Evolutionary conservation across 1,140 invertebrate genomes (phyloP), one percentile per base, ranked within the genome.

Genomic region (Pygmarrhopalites habei): DNA sequence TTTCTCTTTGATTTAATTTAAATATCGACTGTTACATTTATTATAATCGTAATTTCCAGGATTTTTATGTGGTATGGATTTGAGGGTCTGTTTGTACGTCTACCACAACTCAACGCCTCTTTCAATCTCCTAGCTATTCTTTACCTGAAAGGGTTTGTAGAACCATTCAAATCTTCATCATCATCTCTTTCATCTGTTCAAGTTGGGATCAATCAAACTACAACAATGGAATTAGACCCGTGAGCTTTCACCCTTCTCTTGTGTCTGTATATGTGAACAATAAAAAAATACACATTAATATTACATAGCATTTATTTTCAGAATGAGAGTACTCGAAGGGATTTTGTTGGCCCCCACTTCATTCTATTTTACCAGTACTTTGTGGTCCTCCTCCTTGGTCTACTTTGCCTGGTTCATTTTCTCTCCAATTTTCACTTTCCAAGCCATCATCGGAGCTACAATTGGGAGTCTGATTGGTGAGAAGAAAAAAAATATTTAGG

Each of bases 71-170:
- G 58, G 58, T 51, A 32, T 25, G 64, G 55, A 0, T 21, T 68
- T 3, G 21, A 65, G 17, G 60, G 57, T 4, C 17, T 58, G 12
- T 28, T 61, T 21, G 39, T 51, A 23, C 7, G 60, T 51, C 49
- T 68, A 7, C 64, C 67, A 1, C 21, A 62, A 14, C 46, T 68
- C 44, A 68, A 65, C 53, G 46, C 67, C 30, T 63, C 67, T 1
- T 58, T 62, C 10, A 60, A 68, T 56, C 15, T 65, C 3, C 15
- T 65, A 15, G 19, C 28, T 14, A 23, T 68, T 21, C 46, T 68
- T 7, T 60, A 59, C 44, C 17, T 68, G 23, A 53, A 49, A 26
- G 30, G 59, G 23, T 29, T 62, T 4, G 39, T 21, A 21, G 7
- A 7, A 21, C 12, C 23, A 12, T 19, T 49, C 7, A 49, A 49